Conservation (phyloP, 2,113 vertebrate species). For the Coryphaenoides rupestris region DNA sequence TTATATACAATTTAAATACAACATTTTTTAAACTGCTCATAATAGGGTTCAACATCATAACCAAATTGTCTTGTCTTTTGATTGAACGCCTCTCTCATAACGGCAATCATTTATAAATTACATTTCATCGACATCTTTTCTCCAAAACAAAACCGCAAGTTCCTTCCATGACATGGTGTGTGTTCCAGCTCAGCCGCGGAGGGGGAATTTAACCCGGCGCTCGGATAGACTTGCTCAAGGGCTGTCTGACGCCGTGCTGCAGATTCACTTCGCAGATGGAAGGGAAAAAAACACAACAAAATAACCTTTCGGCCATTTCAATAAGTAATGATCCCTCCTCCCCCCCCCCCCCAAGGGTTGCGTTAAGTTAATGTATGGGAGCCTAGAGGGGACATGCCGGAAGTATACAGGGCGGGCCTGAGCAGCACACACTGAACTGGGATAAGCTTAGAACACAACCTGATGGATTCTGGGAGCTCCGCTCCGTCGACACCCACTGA, state of each 20-base stretch:
- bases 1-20: too few relatives aligned
- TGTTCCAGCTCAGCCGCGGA: not conserved
- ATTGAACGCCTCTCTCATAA: too few relatives aligned
- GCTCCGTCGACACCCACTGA: too few relatives aligned
- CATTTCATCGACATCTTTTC: too few relatives aligned
- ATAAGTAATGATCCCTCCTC: constrained; percentile 66
- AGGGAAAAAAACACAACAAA: constrained; percentile 45
- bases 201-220: not conserved
- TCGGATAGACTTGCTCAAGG: constrained; percentile 19
- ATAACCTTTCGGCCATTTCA: constrained; percentile 54
- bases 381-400: constrained; percentile 54
- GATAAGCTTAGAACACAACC: too few relatives aligned
- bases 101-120: too few relatives aligned
- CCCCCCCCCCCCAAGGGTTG: constrained; percentile 47
- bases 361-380: constrained; percentile 63
- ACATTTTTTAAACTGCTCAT: too few relatives aligned
- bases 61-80: too few relatives aligned
- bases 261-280: constrained; percentile 45
- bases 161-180: too few relatives aligned
- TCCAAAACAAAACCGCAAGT: too few relatives aligned
- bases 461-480: too few relatives aligned
- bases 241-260: constrained; percentile 41
- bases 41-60: too few relatives aligned
- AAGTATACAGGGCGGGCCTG: constrained; percentile 46
- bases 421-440: constrained; percentile 14